These are phyloP conservation scores for Hoplodrina ambigua DNA, from an alignment of 2,888 invertebrate species.

Conservation along the genomic window DNA sequence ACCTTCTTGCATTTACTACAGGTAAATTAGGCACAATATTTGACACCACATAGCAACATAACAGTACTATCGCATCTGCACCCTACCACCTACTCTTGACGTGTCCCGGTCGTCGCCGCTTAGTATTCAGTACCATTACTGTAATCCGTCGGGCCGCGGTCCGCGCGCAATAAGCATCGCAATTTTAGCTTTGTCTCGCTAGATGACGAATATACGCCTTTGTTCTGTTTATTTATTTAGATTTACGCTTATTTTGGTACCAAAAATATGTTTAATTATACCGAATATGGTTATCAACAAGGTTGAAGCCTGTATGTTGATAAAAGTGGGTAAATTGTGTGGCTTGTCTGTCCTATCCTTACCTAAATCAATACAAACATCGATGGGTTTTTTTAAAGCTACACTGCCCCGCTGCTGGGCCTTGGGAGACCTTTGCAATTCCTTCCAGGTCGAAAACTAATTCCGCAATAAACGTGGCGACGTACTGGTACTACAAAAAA, in stretches of 20 bases:
- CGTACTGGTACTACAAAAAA: too few species aligned
- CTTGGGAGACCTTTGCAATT: too few species aligned
- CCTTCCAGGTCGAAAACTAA: too few species aligned
- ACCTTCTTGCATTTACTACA: too few species aligned
- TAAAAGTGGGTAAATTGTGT: not conserved
- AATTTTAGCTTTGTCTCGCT: slow-evolving; percentile 72
- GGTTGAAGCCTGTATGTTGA: not conserved
- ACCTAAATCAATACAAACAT: too few species aligned
- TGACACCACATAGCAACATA: not conserved
- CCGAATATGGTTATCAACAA: not conserved
- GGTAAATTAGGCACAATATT: slow-evolving; percentile 6
- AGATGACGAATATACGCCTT: slow-evolving; percentile 50
- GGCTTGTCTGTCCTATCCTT: not conserved
- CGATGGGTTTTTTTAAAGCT: too few species aligned
- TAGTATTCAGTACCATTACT: slow-evolving; percentile 76
- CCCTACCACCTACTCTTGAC: slow-evolving; percentile 20
- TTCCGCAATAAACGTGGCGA: too few species aligned
- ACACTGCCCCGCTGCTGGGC: too few species aligned
- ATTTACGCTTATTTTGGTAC: not conserved
- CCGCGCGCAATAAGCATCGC: slow-evolving; percentile 71
- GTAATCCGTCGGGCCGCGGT: slow-evolving; percentile 74
- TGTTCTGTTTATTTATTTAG: slow-evolving; percentile 31
- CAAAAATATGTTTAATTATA: slow-evolving; percentile 2
- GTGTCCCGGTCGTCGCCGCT: slow-evolving; percentile 39
- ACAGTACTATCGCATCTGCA: slow-evolving; percentile 10